Evolutionary conservation across 2,888 invertebrate genomes (phyloP).

Genomic region (Sipunculus nudus): DNA sequence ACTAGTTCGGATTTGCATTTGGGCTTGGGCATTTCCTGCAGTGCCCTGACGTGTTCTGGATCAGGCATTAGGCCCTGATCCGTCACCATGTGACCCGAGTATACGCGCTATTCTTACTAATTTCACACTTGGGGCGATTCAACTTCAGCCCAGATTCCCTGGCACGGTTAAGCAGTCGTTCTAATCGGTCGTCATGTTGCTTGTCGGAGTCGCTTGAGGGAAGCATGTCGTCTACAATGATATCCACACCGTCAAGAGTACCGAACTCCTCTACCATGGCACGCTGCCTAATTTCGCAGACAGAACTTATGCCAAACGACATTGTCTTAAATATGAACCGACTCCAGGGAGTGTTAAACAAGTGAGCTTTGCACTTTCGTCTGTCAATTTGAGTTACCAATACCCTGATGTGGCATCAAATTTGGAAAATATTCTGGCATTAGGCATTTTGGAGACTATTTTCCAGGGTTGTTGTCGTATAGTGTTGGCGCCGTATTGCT

Average conservation of each 20-base stretch:
- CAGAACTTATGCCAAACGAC: constrained; percentile 12
- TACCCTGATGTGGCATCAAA: constrained; percentile 1
- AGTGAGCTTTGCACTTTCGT: background rate
- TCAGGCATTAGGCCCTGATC: constrained; percentile 24
- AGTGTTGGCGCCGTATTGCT: constrained; percentile 11
- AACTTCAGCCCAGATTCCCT: too few relatives aligned
- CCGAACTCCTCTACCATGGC: too few relatives aligned
- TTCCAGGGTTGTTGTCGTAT: too few relatives aligned
- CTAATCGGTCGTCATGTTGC: constrained; percentile 5
- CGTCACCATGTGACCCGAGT: constrained; percentile 1
- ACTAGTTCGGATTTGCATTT: background rate
- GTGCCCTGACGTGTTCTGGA: constrained; percentile 26
- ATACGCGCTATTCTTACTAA: too few relatives aligned
- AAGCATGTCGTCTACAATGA: constrained; percentile 6
- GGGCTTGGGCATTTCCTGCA: constrained; percentile 27
- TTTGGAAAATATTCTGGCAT: background rate
- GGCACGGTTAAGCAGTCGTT: too few relatives aligned
- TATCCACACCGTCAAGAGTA: background rate
- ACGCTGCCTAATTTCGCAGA: constrained; percentile 4
- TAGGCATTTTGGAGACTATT: background rate
- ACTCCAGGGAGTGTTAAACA: too few relatives aligned
- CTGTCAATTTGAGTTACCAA: background rate
- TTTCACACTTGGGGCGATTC: too few relatives aligned
- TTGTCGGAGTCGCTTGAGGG: background rate
- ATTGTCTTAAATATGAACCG: constrained; percentile 1